These are phyloP conservation scores for Rattus rattus DNA, from an alignment of 2,113 vertebrate genomes.

Conservation along the genomic window DNA sequence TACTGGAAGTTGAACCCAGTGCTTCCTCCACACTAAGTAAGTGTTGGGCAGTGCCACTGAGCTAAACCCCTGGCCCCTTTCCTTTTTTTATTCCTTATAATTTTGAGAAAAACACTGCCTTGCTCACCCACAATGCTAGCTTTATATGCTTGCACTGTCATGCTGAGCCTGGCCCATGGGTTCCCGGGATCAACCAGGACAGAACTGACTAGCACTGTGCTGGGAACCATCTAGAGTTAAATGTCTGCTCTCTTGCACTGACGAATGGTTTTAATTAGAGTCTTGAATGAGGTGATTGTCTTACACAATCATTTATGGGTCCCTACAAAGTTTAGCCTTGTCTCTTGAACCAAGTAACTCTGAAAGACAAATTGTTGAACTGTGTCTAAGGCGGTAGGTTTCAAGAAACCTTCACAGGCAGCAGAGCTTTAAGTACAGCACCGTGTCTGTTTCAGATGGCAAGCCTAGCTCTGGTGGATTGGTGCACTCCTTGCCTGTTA, in stretches of 20 bases:
- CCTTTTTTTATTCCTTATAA: not conserved
- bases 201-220: not conserved
- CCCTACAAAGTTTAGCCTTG: not conserved
- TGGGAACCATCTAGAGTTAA: not conserved
- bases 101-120: not conserved
- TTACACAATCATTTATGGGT: slow-evolving; percentile 43
- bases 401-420: not conserved
- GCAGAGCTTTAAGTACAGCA: not conserved
- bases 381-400: not conserved
- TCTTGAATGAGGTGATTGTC: slow-evolving; percentile 27
- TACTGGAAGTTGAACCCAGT: not conserved
- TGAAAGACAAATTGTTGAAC: not conserved
- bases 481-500: not conserved
- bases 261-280: slow-evolving; percentile 55
- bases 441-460: not conserved
- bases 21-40: not conserved
- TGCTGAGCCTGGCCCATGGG: not conserved
- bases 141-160: not conserved
- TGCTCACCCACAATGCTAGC: not conserved
- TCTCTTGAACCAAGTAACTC: not conserved
- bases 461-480: accelerated
- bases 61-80: too few relatives aligned
- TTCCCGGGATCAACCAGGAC: not conserved
- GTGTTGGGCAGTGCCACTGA: not conserved
- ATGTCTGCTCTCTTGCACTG: not conserved